Percentiles rank a stretch among this genome's conserved stretches.
phyloP scores from a whole-genome alignment of 1,140 invertebrate genomes.

The Trichomalopsis sarcophagae region DNA sequence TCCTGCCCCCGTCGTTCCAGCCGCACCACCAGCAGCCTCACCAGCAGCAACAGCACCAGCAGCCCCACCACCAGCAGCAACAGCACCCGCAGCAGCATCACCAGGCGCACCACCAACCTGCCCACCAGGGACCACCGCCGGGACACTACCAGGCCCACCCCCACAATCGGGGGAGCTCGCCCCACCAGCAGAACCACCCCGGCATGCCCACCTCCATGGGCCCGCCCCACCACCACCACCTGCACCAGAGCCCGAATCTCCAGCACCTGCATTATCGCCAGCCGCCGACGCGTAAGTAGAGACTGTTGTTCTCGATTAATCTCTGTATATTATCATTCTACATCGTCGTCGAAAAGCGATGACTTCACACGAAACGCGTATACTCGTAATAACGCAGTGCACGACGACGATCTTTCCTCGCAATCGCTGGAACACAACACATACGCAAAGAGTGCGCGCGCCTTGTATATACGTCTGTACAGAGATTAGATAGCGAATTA shows the following conservation, averaged over 20 bases:
- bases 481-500: constrained; percentile 16
- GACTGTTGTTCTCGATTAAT: not conserved
- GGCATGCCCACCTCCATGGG: constrained; percentile 70
- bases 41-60: constrained; percentile 64
- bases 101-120: constrained; percentile 13
- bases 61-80: constrained; percentile 56
- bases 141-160: constrained; percentile 70
- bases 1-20: constrained; percentile 70
- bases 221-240: constrained; percentile 72
- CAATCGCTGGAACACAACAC: no score
- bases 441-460: not conserved
- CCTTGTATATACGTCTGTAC: not conserved
- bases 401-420: no score
- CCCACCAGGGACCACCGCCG: constrained; percentile 62
- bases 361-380: no score
- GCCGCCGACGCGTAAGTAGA: constrained; percentile 70
- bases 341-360: no score
- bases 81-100: constrained; percentile 34
- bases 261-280: constrained; percentile 73
- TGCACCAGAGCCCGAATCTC: constrained; percentile 72
- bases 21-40: constrained; percentile 67
- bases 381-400: no score
- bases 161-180: constrained; percentile 66
- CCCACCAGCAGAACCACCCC: constrained; percentile 70
- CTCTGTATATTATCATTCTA: no score